These are phyloP conservation scores for Pandemis heparana DNA, from an alignment of 2,888 invertebrate species.

Conservation along the genomic window DNA sequence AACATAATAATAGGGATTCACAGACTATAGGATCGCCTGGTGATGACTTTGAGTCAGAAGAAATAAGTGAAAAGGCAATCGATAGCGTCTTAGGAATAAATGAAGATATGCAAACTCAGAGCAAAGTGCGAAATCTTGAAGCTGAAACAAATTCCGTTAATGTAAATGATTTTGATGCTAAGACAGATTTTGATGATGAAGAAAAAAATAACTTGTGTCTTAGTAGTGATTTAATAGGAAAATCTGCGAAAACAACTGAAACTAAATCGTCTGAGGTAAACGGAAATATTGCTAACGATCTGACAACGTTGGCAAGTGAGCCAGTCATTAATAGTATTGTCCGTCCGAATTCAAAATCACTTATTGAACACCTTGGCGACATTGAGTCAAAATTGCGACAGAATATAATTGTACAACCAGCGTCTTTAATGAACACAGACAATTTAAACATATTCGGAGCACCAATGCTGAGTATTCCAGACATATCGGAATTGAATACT, in stretches of 20 bases:
- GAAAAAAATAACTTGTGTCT: not conserved
- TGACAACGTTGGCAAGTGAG: conserved; percentile 62
- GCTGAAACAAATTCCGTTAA: not conserved
- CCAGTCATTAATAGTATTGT: conserved; percentile 50
- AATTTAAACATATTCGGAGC: conserved; percentile 43
- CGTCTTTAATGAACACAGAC: conserved; percentile 41
- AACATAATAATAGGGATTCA: not conserved
- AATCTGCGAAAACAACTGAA: conserved; percentile 25
- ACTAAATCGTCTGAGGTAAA: not conserved
- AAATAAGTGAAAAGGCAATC: conserved; percentile 33
- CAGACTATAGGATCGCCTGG: conserved; percentile 26
- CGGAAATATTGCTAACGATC: conserved; percentile 49
- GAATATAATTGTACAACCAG: conserved; percentile 49
- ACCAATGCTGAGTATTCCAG: conserved; percentile 44
- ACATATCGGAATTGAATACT: conserved; percentile 48
- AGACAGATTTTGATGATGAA: not conserved
- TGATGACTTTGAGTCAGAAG: not conserved
- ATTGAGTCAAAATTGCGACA: conserved; percentile 45
- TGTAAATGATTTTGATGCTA: not conserved
- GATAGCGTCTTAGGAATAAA: conserved; percentile 22
- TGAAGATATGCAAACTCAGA: not conserved
- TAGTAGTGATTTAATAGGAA: conserved; percentile 11
- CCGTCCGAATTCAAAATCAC: conserved; percentile 42
- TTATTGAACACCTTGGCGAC: conserved; percentile 40
- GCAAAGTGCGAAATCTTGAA: not conserved